These are phyloP conservation scores for Manis crassicaudata DNA, from an alignment of 2,797 vertebrate genomes.

Conservation along the genomic window DNA sequence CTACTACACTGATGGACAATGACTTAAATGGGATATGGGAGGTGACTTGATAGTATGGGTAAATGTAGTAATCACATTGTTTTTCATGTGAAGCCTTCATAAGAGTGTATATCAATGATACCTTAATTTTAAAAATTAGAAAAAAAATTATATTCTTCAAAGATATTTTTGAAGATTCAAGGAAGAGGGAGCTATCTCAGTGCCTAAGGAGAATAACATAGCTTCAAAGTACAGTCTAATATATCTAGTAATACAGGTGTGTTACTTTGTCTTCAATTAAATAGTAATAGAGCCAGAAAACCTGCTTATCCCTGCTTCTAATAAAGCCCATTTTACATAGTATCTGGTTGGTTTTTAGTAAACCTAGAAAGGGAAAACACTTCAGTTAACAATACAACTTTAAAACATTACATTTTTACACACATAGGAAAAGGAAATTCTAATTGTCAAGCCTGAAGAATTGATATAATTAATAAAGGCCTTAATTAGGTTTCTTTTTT, in stretches of 20 bases:
- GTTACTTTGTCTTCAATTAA: neutral
- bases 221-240: neutral
- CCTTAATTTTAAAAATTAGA: too few species aligned
- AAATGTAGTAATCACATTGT: too few species aligned
- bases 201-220: neutral
- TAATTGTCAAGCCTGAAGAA: neutral
- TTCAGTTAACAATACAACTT: neutral
- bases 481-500: constrained; percentile 2
- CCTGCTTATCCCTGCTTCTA: neutral
- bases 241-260: neutral
- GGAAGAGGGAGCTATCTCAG: neutral
- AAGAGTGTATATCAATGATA: too few species aligned
- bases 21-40: too few species aligned
- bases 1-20: too few species aligned
- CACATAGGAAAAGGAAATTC: neutral
- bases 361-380: neutral
- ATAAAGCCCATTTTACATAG: neutral
- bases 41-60: too few species aligned
- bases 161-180: neutral
- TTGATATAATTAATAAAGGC: constrained; percentile 1
- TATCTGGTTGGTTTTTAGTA: neutral
- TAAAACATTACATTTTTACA: neutral
- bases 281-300: neutral
- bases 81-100: too few species aligned
- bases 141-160: neutral